These are phyloP conservation scores for Tinea pellionella DNA, from an alignment of 2,888 invertebrate genomes.

Conservation along the genomic window DNA sequence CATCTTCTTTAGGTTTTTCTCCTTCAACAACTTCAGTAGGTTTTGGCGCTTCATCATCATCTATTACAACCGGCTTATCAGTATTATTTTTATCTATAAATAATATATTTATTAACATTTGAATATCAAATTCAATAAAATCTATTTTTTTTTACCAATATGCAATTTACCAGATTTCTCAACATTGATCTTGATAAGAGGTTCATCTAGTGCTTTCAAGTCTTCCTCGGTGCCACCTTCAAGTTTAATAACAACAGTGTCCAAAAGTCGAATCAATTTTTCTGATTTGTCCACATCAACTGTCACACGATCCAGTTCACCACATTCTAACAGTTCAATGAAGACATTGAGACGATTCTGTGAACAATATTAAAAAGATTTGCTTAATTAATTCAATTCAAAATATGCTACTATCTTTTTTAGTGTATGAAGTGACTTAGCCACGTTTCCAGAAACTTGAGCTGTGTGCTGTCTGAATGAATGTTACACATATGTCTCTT, in stretches of 20 bases:
- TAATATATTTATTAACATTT: constrained; percentile 20
- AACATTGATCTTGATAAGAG: constrained; percentile 26
- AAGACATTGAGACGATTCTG: constrained; percentile 92
- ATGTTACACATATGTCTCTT: too few species aligned
- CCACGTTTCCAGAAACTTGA: too few species aligned
- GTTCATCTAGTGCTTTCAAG: constrained; percentile 84
- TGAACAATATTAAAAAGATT: constrained; percentile 19
- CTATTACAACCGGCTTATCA: constrained; percentile 54
- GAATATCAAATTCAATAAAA: too few species aligned
- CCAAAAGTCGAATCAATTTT: constrained; percentile 86
- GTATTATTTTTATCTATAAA: constrained; percentile 42
- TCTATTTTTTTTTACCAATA: not conserved
- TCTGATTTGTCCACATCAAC: constrained; percentile 89
- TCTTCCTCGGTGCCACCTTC: constrained; percentile 95
- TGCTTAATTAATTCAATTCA: too few species aligned
- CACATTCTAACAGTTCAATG: constrained; percentile 81
- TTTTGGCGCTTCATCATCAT: constrained; percentile 34
- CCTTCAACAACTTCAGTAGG: not conserved
- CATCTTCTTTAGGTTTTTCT: constrained; percentile 32
- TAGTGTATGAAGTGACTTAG: too few species aligned
- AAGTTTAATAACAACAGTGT: constrained; percentile 95
- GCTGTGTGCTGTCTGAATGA: too few species aligned
- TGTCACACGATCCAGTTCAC: constrained; percentile 79
- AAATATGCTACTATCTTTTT: too few species aligned
- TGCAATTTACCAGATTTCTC: constrained; percentile 40